These are phyloP conservation scores for Platichthys stellatus DNA, from an alignment of 2,113 vertebrate genomes.

Conservation along the genomic window DNA sequence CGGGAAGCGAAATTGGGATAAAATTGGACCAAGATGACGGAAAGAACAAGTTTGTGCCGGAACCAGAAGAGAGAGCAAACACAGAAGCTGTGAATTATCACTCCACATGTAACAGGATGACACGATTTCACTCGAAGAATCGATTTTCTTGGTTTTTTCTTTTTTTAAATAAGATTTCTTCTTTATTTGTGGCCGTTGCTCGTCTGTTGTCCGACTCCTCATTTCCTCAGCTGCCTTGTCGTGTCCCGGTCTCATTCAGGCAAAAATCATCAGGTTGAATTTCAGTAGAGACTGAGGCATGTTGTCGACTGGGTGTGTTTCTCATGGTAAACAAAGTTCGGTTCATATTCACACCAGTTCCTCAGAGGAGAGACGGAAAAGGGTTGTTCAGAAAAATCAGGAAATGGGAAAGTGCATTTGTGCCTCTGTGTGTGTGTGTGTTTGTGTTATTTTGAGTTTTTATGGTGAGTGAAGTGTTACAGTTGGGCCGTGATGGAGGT, in stretches of 20 bases:
- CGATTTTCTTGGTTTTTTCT: background rate
- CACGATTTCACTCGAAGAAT: conserved; percentile 5
- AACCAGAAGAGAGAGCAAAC: background rate
- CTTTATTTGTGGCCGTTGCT: conserved; percentile 5
- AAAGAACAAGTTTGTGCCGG: background rate
- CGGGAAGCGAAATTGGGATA: conserved; percentile 19
- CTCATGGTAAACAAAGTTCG: conserved; percentile 48
- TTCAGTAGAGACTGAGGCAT: conserved; percentile 58
- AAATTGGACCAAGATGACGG: background rate
- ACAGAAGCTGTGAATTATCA: background rate
- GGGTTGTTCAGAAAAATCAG: background rate
- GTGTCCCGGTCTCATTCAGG: conserved; percentile 63
- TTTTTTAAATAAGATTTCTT: background rate
- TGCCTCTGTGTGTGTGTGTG: no score
- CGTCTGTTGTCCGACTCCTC: conserved; percentile 23
- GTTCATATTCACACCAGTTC: conserved; percentile 36
- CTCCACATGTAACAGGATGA: background rate
- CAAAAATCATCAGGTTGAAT: conserved; percentile 62
- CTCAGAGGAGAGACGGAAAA: no score
- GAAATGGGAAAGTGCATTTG: background rate
- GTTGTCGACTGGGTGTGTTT: conserved; percentile 50
- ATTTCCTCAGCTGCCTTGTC: conserved; percentile 21
- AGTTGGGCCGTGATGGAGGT: conserved; percentile 14
- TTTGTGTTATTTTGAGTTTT: background rate
- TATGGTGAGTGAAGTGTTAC: conserved; percentile 12